Conservation (phyloP, 1,140 invertebrate species). For the Panagrolaimus sp. region DNA sequence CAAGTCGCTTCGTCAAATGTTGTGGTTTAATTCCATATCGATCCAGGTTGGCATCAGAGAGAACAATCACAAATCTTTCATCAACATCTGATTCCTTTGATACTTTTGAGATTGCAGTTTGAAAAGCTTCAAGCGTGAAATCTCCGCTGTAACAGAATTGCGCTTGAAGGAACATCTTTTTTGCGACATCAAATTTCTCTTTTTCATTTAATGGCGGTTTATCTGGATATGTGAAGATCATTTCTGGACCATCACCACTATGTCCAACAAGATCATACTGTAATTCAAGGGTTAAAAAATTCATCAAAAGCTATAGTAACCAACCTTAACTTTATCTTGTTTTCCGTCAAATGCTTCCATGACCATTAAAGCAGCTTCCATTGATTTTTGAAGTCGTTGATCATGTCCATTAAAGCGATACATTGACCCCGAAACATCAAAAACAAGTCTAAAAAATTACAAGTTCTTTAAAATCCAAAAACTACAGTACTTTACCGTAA, state of each 20-base stretch:
- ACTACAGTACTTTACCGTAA: conserved; percentile 84
- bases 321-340: conserved; percentile 72
- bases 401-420: conserved; percentile 91
- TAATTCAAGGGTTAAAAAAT: conserved; percentile 40
- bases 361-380: conserved; percentile 84
- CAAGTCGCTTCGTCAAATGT: conserved; percentile 70
- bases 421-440: conserved; percentile 90
- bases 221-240: conserved; percentile 71
- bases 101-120: conserved; percentile 71
- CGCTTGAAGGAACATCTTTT: no score
- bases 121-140: conserved; percentile 78
- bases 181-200: conserved; percentile 72
- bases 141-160: conserved; percentile 84
- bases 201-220: conserved; percentile 80
- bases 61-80: conserved; percentile 78
- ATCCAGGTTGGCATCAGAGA: conserved; percentile 87
- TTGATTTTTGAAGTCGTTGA: conserved; percentile 78
- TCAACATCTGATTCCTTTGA: conserved; percentile 69
- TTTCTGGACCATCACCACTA: conserved; percentile 77
- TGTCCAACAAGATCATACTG: conserved; percentile 88
- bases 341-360: conserved; percentile 88
- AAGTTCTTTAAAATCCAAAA: no score
- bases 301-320: conserved; percentile 1
- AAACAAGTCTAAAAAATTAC: conserved; percentile 79
- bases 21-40: conserved; percentile 82